These are phyloP conservation scores for Seladonia tumulorum DNA, from an alignment of 2,888 invertebrate species.

Conservation along the genomic window DNA sequence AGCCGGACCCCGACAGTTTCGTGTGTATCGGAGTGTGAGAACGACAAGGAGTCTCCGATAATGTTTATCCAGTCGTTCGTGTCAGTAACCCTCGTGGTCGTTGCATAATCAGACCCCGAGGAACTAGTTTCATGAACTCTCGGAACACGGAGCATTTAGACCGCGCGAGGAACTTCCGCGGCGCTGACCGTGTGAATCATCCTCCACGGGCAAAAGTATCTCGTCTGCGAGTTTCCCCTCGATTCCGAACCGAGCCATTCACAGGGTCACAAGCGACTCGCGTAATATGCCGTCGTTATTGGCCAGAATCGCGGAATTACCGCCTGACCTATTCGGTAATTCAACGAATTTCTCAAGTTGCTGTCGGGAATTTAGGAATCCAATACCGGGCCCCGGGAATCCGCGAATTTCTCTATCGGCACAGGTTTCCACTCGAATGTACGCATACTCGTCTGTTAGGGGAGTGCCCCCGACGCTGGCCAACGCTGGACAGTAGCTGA, in stretches of 20 bases:
- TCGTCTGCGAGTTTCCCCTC: neutral
- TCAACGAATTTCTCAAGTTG: neutral
- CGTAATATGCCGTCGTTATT: neutral
- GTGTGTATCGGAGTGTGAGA: slow-evolving; percentile 19
- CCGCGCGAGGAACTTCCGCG: slow-evolving; percentile 1
- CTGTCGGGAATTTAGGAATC: neutral
- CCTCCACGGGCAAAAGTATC: neutral
- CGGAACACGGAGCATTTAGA: slow-evolving; percentile 5
- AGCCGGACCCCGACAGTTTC: neutral
- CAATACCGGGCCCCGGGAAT: neutral
- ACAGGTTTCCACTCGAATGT: neutral
- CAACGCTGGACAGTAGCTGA: too few species aligned
- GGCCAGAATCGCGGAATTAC: neutral
- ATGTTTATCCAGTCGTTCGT: slow-evolving; percentile 14
- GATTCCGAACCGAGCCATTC: neutral
- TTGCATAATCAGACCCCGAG: slow-evolving; percentile 6
- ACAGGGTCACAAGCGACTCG: neutral
- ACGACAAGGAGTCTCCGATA: slow-evolving; percentile 1
- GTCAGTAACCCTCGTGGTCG: neutral
- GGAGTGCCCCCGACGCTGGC: neutral
- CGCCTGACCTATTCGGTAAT: neutral
- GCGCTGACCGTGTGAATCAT: slow-evolving; percentile 9
- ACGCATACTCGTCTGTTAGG: neutral
- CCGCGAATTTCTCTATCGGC: neutral
- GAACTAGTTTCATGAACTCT: slow-evolving; percentile 6